Evolutionary conservation across 2,797 vertebrate species (phyloP), one percentile per base, ranked within the genome.

Genomic region (Austrolebias charrua): DNA sequence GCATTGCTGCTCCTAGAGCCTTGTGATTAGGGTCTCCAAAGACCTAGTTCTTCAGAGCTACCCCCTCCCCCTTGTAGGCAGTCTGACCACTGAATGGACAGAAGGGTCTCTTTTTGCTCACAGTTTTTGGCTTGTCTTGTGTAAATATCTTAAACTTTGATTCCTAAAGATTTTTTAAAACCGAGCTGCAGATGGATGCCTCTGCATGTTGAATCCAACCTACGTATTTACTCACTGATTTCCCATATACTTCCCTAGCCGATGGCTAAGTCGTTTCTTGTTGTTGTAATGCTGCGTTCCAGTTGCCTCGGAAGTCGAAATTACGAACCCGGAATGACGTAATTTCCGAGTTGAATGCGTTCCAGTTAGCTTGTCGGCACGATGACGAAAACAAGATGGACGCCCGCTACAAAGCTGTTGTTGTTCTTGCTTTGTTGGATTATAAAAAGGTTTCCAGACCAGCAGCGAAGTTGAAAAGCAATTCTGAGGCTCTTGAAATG

Each of bases 21-120:
- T 90, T 89, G 86, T 87, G 89, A 91, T 92, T 92, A 90, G 76
- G 84, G 76, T 88, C 82, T 81, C 86, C 75, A 86, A 89, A 85
- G 86, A 85, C 84, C 85, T 69, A 1, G 72, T 85, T 88, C 84
- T 82, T 78, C 35, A 48, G 66, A 43, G n/a, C 48, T 55, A 50
- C 12, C 5, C 53, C 60, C 63, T 50, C 76, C 48, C 63, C 40
- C 15, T 3, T 72, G 72, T 60, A 75, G 69, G 55, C 78, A 69
- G 76, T 54, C 63, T 69, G 75, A 73, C 74, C 76, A 69, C 81
- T 53, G 55, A 68, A 71, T 74, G 66, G 61, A 71, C 69, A 85
- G 73, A 73, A 80, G 79, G 74, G 72, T 63, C 59, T 69, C 31
- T 69, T 78, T 64, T 71, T 53, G 5, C 46, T 47, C 62, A 73